Evolutionary conservation across 2,888 invertebrate genomes (phyloP).

Genomic region (Antitype chi): DNA sequence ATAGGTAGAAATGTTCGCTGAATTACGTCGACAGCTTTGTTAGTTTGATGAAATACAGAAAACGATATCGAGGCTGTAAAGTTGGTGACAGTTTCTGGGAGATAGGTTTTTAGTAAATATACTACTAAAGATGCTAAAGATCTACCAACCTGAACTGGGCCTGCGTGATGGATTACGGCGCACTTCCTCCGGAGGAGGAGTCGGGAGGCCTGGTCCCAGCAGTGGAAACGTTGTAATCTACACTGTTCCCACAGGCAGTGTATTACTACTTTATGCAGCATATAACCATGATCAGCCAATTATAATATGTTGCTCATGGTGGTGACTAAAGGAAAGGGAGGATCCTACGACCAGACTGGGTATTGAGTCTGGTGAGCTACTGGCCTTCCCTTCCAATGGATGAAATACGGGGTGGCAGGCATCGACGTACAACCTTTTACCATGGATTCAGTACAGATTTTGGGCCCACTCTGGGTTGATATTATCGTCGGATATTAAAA

Average conservation of each 20-base stretch:
- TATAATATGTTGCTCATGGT: too few relatives aligned
- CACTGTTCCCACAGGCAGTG: too few relatives aligned
- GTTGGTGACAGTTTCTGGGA: not conserved
- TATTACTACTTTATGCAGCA: too few relatives aligned
- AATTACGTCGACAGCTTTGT: constrained; percentile 12
- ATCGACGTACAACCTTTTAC: too few relatives aligned
- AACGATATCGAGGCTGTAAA: constrained; percentile 3
- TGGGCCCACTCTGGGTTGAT: too few relatives aligned
- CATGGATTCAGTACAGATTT: too few relatives aligned
- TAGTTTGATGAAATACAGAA: constrained; percentile 15
- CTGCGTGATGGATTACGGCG: not conserved
- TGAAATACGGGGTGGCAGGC: too few relatives aligned
- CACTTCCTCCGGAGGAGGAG: not conserved
- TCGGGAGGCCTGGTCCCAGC: too few relatives aligned
- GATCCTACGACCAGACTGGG: not conserved
- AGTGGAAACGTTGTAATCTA: too few relatives aligned
- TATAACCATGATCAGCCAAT: too few relatives aligned
- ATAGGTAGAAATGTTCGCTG: constrained; percentile 18
- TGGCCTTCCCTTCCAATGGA: not conserved
- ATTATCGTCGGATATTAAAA: too few relatives aligned
- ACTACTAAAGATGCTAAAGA: not conserved
- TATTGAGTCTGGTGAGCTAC: not conserved
- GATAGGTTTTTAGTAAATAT: not conserved
- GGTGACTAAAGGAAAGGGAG: too few relatives aligned
- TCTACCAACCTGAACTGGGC: not conserved